Evolutionary conservation across 2,888 invertebrate species (phyloP).

Genomic region (Ceratothoa steindachneri): DNA sequence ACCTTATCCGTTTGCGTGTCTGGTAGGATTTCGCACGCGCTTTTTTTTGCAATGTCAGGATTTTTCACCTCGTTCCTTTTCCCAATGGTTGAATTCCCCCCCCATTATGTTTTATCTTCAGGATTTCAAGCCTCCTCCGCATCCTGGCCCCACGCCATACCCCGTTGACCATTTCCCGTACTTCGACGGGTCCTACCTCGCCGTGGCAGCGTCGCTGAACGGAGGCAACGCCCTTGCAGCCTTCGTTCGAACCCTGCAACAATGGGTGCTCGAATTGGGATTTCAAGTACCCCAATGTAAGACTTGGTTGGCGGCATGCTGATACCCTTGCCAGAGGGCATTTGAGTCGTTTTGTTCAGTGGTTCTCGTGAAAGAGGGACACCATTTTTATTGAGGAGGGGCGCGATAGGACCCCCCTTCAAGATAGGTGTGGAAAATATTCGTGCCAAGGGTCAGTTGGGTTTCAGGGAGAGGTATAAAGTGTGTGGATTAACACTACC

Average conservation of each 20-base stretch:
- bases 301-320: too few species aligned
- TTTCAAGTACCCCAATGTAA: constrained; percentile 68
- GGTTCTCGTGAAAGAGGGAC: too few species aligned
- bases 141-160: constrained; percentile 21
- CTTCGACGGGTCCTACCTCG: constrained; percentile 68
- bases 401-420: too few species aligned
- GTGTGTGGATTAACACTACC: too few species aligned
- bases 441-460: too few species aligned
- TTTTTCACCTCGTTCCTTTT: background rate
- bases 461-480: too few species aligned
- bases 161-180: constrained; percentile 71
- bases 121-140: constrained; percentile 37
- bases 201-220: constrained; percentile 80
- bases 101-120: too few species aligned
- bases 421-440: too few species aligned
- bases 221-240: constrained; percentile 75
- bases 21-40: background rate
- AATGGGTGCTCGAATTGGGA: constrained; percentile 74
- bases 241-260: constrained; percentile 73
- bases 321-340: constrained; percentile 61
- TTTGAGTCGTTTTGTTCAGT: too few species aligned
- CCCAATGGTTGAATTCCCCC: too few species aligned
- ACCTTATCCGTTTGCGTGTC: too few species aligned
- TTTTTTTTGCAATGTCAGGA: background rate
- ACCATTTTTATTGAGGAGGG: too few species aligned